phyloP scores from a whole-genome alignment of 2,797 vertebrate species.

The Prionace glauca region DNA sequence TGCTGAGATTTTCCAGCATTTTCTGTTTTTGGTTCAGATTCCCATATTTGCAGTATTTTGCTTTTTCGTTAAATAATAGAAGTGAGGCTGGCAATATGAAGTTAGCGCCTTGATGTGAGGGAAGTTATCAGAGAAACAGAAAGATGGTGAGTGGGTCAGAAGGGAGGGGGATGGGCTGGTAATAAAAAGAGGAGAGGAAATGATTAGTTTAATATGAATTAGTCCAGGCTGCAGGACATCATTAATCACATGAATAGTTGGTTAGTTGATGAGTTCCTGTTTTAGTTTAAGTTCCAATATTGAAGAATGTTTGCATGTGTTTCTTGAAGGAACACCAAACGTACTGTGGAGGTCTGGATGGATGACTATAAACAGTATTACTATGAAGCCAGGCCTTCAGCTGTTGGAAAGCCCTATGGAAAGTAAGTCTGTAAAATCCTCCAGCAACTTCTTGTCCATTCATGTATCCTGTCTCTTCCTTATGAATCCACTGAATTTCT shows the following conservation, averaged over 20 bases:
- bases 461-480: background rate
- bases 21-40: too few species aligned
- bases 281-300: background rate
- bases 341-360: conserved; percentile 98
- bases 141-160: background rate
- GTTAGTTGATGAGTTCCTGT: too few species aligned
- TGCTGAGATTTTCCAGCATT: too few species aligned
- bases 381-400: conserved; percentile 87
- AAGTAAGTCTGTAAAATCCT: conserved; percentile 64
- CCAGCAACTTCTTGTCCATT: background rate
- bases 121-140: background rate
- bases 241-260: background rate
- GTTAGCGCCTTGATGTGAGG: background rate
- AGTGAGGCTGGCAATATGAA: background rate
- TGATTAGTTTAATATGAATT: background rate
- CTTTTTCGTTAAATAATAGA: background rate
- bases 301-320: background rate
- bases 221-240: background rate
- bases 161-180: background rate
- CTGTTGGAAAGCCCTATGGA: conserved; percentile 86
- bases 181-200: background rate
- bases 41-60: too few species aligned
- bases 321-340: conserved; percentile 79
- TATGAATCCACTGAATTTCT: background rate
- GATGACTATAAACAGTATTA: conserved; percentile 96